Evolutionary conservation across 2,888 invertebrate genomes (phyloP), one percentile per base, ranked within the genome.

Genomic region (Chelonus formosanus): DNA sequence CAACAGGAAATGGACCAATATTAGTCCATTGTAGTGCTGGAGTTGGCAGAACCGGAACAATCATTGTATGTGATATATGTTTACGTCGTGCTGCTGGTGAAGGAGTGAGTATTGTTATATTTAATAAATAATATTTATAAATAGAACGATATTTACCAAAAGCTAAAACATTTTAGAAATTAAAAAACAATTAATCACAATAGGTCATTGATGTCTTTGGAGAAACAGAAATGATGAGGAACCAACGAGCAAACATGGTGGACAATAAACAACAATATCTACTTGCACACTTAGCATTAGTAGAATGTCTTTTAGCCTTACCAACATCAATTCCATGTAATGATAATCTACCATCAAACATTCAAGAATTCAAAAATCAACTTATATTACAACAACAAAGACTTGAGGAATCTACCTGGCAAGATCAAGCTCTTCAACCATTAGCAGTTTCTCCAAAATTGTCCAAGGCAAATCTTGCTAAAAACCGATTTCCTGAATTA

Each of bases 11-110:
- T 7, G 83, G 84, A 32, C 87, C 87, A 1, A 79, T 87, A 3
- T 79, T 88, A 3, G 85, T 89, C 0, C 89, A 89, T 74, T 89
- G 89, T 82, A 88, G 88, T 78, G 89, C 88, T 65, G 89, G 89
- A 3, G 88, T 89, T 31, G 89, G 89, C 2, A 83, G 89, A 69
- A 89, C 89, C 5, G 89, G 89, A 6, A 89, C 88, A 1, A 85
- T 89, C 35, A 86, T 89, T 61, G 82, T 89, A n/a, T 86, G 87
- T 68, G 89, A 89, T 73, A 85, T 87, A 61, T 85, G 86, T 69
- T 75, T 89, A 47, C 84, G 87, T 62, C 85, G 85, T 82, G 85
- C 85, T 3, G 82, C 83, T 0, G 76, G 79, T 7, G 85, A 86
- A 71, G 80, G 83, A 43, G 75, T 78, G 63, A 62, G 54, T 34